Evolutionary conservation across 2,888 invertebrate species (phyloP).

Genomic region (Protophormia terraenovae): DNA sequence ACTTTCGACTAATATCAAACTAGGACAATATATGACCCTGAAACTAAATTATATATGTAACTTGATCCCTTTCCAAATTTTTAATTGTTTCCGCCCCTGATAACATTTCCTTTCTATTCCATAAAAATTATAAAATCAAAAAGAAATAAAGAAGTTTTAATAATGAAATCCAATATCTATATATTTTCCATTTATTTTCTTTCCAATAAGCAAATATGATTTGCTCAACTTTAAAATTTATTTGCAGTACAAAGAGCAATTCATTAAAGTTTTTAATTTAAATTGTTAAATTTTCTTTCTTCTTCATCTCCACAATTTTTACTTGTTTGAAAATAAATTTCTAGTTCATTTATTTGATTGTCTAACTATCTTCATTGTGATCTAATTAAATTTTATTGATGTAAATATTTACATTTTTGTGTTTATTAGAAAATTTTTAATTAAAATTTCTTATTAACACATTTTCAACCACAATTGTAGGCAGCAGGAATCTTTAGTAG

Average conservation of each 20-base stretch:
- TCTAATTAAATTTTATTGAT: constrained; percentile 19
- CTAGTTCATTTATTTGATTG: neutral
- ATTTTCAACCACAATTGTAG: neutral
- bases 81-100: no score
- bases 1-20: no score
- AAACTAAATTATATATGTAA: no score
- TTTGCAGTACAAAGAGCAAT: neutral
- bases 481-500: neutral
- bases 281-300: neutral
- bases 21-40: no score
- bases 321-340: neutral
- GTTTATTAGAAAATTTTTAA: constrained; percentile 14
- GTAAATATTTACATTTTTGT: constrained; percentile 20
- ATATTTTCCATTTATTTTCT: neutral
- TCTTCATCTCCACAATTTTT: neutral
- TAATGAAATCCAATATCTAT: neutral
- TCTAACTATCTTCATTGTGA: neutral
- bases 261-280: neutral
- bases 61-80: no score
- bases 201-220: neutral
- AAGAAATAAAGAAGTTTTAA: no score
- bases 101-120: no score
- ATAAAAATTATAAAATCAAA: no score
- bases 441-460: constrained; percentile 20
- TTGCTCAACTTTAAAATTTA: neutral